Evolutionary conservation across 1,140 invertebrate species (phyloP).

Genomic region (Plutomurus gul): DNA sequence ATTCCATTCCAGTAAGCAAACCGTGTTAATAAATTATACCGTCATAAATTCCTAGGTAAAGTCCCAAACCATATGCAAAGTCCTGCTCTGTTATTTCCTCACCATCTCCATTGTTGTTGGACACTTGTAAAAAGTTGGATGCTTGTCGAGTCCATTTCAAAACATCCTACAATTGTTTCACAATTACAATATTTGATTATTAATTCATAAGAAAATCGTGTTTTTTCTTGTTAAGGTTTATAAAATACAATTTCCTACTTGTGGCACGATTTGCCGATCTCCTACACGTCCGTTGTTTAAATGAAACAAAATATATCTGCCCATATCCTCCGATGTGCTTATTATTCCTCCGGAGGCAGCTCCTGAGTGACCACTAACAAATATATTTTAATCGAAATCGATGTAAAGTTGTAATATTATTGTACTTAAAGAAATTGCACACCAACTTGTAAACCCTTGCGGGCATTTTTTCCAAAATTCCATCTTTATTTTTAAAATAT

Average conservation of each 20-base stretch:
- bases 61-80: background rate
- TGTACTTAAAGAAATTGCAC: background rate
- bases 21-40: too few relatives aligned
- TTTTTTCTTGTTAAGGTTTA: background rate
- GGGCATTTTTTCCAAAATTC: background rate
- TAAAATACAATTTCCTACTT: background rate
- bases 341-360: constrained; percentile 30
- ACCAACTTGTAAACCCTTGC: constrained; percentile 3
- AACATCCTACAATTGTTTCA: background rate
- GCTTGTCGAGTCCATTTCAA: background rate
- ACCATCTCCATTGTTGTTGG: background rate
- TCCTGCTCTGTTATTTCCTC: background rate
- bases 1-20: too few relatives aligned
- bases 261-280: constrained; percentile 22
- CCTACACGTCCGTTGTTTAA: constrained; percentile 35
- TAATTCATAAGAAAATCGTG: background rate
- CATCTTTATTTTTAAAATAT: constrained; percentile 15
- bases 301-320: constrained; percentile 34
- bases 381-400: background rate
- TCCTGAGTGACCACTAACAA: background rate
- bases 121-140: background rate
- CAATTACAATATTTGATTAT: background rate
- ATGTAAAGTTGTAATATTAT: background rate
- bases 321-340: constrained; percentile 28
- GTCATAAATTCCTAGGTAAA: constrained; percentile 30